Evolutionary conservation across 2,797 vertebrate species (phyloP).

Genomic region (Prionace glauca): DNA sequence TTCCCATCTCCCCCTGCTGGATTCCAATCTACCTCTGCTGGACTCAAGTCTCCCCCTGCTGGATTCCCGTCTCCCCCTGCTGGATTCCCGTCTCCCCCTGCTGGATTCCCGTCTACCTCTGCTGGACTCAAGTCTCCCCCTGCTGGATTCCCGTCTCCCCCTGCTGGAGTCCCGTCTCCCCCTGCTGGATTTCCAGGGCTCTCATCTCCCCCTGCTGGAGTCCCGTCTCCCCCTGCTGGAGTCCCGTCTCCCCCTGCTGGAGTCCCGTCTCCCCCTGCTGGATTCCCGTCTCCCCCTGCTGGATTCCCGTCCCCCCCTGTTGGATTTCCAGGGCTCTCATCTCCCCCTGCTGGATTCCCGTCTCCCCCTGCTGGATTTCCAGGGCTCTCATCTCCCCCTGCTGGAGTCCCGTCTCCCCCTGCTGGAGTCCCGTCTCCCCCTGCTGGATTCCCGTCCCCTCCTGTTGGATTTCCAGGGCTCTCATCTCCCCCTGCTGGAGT

Average conservation of each 20-base stretch:
- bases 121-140: constrained; percentile 52
- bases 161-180: too few relatives aligned
- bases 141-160: constrained; percentile 35
- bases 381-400: neutral
- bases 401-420: neutral
- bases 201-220: too few relatives aligned
- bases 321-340: neutral
- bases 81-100: constrained; percentile 58
- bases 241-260: constrained; percentile 53
- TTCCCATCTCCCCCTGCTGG: too few relatives aligned
- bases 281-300: neutral
- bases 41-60: constrained; percentile 41
- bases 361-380: neutral
- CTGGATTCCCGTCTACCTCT: constrained; percentile 26
- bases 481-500: neutral
- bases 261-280: neutral
- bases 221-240: too few relatives aligned
- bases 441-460: too few relatives aligned
- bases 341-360: neutral
- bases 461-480: neutral
- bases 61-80: neutral
- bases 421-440: neutral
- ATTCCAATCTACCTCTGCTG: constrained; percentile 42
- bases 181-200: too few relatives aligned
- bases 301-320: neutral